Conservation (phyloP, 2,113 vertebrate genomes). For the Guaruba guarouba region DNA sequence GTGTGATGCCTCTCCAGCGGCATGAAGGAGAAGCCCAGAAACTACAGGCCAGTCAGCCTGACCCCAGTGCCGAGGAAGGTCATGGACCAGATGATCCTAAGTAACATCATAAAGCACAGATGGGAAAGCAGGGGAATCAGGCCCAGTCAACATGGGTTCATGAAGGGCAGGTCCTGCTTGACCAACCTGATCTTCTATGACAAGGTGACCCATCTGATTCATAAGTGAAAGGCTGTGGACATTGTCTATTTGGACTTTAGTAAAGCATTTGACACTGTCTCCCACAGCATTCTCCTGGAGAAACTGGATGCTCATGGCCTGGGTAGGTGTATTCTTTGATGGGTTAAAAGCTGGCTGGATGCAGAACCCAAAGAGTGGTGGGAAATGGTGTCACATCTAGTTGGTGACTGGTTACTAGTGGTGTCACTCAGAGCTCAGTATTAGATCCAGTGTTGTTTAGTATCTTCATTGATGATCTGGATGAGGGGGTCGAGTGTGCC, state of each 20-base stretch:
- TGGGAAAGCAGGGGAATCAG: not conserved
- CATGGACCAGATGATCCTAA: too few relatives aligned
- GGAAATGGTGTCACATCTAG: not conserved
- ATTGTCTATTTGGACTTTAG: not conserved
- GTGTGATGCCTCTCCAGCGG: not conserved
- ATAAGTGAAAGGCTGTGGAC: not conserved
- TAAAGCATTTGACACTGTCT: not conserved
- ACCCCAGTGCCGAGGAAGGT: too few relatives aligned
- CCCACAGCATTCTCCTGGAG: not conserved
- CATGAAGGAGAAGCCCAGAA: not conserved
- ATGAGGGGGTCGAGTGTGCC: not conserved
- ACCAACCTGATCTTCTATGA: not conserved
- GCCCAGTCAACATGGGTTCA: not conserved
- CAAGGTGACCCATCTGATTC: not conserved
- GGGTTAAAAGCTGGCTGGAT: not conserved
- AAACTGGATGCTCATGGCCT: not conserved
- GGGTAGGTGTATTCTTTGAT: not conserved
- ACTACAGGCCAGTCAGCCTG: not conserved
- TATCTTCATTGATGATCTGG: not conserved
- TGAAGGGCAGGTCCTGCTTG: not conserved
- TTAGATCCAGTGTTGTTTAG: not conserved
- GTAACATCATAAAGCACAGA: not conserved
- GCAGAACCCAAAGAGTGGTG: not conserved
- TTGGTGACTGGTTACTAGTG: not conserved
- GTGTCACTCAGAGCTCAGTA: not conserved